Percentiles rank a stretch among this genome's conserved stretches.
Conservation (phyloP, 2,113 vertebrate genomes). For the Acrocephalus kingi region DNA sequence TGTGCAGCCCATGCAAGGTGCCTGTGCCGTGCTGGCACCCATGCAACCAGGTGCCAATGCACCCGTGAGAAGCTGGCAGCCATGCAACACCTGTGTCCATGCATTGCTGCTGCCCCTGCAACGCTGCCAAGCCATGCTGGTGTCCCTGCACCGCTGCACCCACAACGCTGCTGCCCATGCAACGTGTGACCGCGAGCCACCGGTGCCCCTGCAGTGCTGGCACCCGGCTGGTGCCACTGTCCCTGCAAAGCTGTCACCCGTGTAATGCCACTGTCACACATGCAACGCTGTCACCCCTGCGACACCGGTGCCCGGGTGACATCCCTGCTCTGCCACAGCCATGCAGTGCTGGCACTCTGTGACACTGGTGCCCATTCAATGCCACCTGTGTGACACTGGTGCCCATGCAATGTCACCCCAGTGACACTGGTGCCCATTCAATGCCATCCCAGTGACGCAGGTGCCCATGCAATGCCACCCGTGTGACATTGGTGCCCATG, state of each 20-base stretch:
- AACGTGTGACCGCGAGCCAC: fast-evolving
- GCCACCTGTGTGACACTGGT: fast-evolving
- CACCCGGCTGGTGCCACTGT: background rate
- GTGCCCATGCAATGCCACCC: background rate
- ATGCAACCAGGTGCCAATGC: fast-evolving
- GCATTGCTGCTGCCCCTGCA: background rate
- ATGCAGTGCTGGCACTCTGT: fast-evolving
- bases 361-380: fast-evolving
- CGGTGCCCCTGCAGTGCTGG: background rate
- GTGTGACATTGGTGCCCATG: background rate
- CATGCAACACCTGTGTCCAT: fast-evolving
- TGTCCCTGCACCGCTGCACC: background rate
- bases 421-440: fast-evolving
- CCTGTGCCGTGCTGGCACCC: background rate
- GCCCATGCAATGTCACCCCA: fast-evolving
- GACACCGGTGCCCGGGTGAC: background rate
- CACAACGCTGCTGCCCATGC: background rate
- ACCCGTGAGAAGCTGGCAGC: background rate
- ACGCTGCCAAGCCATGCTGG: background rate
- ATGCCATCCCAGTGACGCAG: fast-evolving
- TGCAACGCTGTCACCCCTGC: background rate
- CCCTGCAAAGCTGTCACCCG: background rate
- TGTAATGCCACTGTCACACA: fast-evolving
- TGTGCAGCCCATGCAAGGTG: fast-evolving
- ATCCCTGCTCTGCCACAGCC: fast-evolving